Percentiles rank a stretch among this genome's conserved stretches.
Evolutionary conservation across 2,888 invertebrate genomes (phyloP).

Genomic region (Aleiodes alternator): DNA sequence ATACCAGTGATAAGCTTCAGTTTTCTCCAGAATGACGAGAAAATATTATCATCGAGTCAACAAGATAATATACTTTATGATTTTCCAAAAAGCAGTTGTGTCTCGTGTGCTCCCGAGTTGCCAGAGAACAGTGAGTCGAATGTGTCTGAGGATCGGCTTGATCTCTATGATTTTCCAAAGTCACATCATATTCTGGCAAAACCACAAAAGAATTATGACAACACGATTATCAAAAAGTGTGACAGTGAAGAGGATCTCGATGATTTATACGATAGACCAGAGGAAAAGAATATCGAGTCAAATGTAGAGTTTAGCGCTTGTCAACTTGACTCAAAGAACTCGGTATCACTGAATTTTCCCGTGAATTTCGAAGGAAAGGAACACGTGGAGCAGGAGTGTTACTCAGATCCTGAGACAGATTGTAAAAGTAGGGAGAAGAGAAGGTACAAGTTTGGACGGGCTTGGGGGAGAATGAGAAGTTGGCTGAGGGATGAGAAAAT

Average conservation of each 20-base stretch:
- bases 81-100: conserved; percentile 48
- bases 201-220: conserved; percentile 7
- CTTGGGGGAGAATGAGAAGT: conserved; percentile 69
- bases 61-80: conserved; percentile 44
- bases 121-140: background rate
- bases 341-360: conserved; percentile 3
- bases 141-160: conserved; percentile 35
- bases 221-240: background rate
- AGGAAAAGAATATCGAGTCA: background rate
- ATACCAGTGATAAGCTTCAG: conserved; percentile 70
- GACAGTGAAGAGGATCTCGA: conserved; percentile 25
- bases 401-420: conserved; percentile 62
- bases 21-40: conserved; percentile 62
- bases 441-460: conserved; percentile 61
- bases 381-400: conserved; percentile 52
- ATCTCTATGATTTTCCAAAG: conserved; percentile 65
- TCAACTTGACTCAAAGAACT: conserved; percentile 30
- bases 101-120: background rate
- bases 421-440: conserved; percentile 29
- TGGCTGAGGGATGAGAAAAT: conserved; percentile 70
- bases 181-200: conserved; percentile 32
- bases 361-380: background rate
- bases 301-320: conserved; percentile 21
- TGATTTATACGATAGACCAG: conserved; percentile 49
- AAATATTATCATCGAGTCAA: background rate